phyloP scores from a whole-genome alignment of 2,888 invertebrate species.

The Parnassius glacialis region DNA sequence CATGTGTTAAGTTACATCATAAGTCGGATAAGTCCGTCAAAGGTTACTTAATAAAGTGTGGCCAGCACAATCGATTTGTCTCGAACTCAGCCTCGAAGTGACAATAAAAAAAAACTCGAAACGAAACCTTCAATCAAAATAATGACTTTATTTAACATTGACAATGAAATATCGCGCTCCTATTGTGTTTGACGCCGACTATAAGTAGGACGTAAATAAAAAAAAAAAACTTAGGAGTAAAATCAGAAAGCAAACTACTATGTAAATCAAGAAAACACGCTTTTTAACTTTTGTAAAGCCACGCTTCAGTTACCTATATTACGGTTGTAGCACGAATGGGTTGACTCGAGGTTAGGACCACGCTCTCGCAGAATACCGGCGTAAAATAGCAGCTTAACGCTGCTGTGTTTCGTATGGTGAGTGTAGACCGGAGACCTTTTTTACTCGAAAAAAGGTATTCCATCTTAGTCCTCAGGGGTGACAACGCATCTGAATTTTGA shows the following conservation, averaged over 20 bases:
- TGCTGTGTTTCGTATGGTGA: too few species aligned
- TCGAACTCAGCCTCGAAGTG: conserved; percentile 47
- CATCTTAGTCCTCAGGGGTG: too few species aligned
- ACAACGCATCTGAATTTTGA: too few species aligned
- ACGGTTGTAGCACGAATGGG: too few species aligned
- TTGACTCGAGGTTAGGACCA: too few species aligned
- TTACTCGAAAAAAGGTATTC: too few species aligned
- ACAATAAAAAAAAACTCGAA: conserved; percentile 49
- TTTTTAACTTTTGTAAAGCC: not conserved
- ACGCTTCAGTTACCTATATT: not conserved
- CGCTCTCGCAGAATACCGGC: too few species aligned
- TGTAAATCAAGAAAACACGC: too few species aligned
- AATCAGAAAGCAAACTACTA: too few species aligned
- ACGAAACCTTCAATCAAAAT: conserved; percentile 73
- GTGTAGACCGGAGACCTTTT: too few species aligned
- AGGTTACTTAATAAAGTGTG: conserved; percentile 51
- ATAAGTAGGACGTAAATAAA: conserved; percentile 50
- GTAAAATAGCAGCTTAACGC: too few species aligned
- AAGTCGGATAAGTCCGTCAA: conserved; percentile 17
- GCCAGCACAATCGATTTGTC: conserved; percentile 71
- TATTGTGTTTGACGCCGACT: conserved; percentile 56
- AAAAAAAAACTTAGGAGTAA: conserved; percentile 36
- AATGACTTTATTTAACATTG: conserved; percentile 80
- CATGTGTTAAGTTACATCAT: not conserved
- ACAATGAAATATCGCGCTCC: conserved; percentile 74